Conservation (phyloP, 37 sponge, comb jelly and placozoan genomes). For the Geodia barretti region DNA sequence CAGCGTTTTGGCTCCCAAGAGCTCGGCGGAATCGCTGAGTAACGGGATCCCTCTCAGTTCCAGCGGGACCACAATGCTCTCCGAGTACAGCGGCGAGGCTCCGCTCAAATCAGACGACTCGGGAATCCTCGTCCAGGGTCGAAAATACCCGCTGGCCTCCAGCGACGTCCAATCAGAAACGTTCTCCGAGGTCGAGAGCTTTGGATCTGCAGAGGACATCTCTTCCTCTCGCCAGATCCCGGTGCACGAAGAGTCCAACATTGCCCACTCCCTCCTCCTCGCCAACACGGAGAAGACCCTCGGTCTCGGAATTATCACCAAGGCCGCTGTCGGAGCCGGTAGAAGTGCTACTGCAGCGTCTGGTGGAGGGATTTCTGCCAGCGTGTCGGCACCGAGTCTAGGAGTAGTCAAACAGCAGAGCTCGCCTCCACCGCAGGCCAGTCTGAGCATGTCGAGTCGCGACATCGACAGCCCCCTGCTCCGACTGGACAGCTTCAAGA, state of each 20-base stretch:
- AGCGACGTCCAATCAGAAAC: conserved; percentile 18
- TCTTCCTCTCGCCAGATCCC: background rate
- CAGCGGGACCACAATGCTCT: background rate
- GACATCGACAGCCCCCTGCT: background rate
- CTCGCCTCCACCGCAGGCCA: background rate
- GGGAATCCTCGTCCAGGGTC: background rate
- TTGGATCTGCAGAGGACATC: conserved; percentile 3
- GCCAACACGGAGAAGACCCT: background rate
- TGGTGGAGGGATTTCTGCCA: background rate
- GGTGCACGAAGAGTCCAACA: background rate
- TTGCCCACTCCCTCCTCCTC: background rate
- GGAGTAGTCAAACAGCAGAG: background rate
- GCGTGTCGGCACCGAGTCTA: background rate
- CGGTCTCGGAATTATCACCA: background rate
- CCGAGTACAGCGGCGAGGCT: background rate
- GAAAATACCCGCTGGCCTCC: conserved; percentile 12
- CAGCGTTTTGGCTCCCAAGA: background rate
- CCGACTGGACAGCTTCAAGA: background rate
- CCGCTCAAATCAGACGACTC: background rate
- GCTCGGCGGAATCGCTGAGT: background rate
- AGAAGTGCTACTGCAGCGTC: too few relatives aligned
- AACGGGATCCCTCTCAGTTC: background rate
- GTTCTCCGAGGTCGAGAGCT: conserved; percentile 9
- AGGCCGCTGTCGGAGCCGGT: background rate
- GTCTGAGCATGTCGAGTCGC: background rate